Conservation (phyloP, 2,888 invertebrate genomes). For the Colletes collaris region DNA sequence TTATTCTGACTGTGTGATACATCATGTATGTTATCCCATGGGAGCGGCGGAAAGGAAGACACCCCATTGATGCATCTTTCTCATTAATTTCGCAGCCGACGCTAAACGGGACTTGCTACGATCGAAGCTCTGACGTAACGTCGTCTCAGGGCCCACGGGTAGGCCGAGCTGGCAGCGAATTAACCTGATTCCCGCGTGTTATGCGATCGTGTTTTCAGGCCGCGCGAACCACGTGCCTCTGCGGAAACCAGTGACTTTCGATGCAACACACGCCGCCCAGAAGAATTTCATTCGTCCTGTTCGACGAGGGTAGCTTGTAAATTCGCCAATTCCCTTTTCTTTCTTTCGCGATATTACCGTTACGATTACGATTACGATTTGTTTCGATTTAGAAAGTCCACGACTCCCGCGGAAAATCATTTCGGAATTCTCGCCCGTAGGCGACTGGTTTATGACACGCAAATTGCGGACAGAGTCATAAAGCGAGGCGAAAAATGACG, state of each 20-base stretch:
- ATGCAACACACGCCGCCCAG: constrained; percentile 11
- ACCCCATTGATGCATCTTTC: neutral
- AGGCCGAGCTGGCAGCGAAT: constrained; percentile 36
- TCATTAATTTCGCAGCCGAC: neutral
- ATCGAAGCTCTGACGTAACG: constrained; percentile 38
- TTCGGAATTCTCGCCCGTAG: constrained; percentile 6
- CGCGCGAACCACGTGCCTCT: constrained; percentile 20
- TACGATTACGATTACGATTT: neutral
- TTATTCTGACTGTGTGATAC: neutral
- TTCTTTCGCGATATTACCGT: too few species aligned
- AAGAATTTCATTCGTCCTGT: neutral
- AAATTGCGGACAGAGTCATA: constrained; percentile 21
- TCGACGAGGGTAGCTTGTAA: neutral
- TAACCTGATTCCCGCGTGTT: constrained; percentile 46
- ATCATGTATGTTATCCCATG: too few species aligned
- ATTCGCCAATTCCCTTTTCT: too few species aligned
- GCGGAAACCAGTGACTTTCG: constrained; percentile 35
- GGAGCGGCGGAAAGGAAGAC: neutral
- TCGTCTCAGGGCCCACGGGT: constrained; percentile 30
- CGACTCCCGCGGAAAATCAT: constrained; percentile 2
- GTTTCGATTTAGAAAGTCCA: constrained; percentile 11
- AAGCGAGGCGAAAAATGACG: constrained; percentile 25
- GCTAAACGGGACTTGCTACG: neutral
- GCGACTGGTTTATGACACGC: constrained; percentile 18
- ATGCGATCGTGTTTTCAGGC: constrained; percentile 33